Conservation (phyloP, 2,888 invertebrate species). For the Heterodera filipjevi region DNA sequence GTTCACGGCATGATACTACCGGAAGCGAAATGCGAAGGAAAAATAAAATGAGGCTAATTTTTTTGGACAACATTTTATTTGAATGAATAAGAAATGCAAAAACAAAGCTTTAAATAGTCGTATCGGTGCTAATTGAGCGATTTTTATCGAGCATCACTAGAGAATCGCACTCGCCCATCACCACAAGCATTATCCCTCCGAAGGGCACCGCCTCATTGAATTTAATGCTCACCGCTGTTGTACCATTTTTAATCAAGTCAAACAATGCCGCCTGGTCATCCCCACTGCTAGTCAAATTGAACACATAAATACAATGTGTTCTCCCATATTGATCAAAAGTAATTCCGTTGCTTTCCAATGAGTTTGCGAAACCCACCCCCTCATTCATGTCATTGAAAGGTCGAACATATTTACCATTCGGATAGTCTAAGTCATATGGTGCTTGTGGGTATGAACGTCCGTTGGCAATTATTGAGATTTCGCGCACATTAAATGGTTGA, state of each 20-base stretch:
- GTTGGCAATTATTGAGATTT: neutral
- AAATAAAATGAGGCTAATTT: neutral
- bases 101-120: neutral
- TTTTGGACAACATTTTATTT: conserved; percentile 6
- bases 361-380: neutral
- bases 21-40: neutral
- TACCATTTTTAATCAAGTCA: conserved; percentile 25
- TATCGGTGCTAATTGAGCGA: conserved; percentile 6
- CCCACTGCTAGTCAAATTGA: conserved; percentile 22
- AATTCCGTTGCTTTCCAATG: conserved; percentile 11
- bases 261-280: conserved; percentile 21
- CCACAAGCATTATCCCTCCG: conserved; percentile 7
- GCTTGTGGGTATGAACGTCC: conserved; percentile 3
- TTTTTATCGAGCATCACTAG: conserved; percentile 12
- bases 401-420: conserved; percentile 10
- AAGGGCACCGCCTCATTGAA: conserved; percentile 11
- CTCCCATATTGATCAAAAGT: neutral
- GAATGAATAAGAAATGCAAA: neutral
- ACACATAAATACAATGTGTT: conserved; percentile 20
- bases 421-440: conserved; percentile 15
- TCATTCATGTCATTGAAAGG: conserved; percentile 20
- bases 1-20: neutral
- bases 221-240: conserved; percentile 22
- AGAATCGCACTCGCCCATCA: conserved; percentile 4
- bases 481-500: conserved; percentile 17